These are phyloP conservation scores for Flexamia atlantica DNA, from an alignment of 2,888 invertebrate species.

Conservation along the genomic window DNA sequence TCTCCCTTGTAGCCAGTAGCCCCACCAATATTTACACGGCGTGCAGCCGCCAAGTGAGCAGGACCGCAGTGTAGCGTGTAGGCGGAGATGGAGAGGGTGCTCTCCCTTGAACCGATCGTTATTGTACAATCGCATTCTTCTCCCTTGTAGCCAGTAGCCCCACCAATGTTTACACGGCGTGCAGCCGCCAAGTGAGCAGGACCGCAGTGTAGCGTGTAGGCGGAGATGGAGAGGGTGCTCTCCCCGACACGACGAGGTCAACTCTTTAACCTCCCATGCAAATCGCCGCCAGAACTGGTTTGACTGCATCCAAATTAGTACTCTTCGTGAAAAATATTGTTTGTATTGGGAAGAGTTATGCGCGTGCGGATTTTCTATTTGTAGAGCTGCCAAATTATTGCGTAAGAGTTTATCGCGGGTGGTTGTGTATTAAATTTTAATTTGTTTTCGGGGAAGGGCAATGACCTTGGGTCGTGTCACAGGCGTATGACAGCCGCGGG, in stretches of 20 bases:
- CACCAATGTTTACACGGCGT: too few relatives aligned
- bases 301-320: constrained; percentile 59
- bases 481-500: constrained; percentile 31
- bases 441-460: constrained; percentile 32
- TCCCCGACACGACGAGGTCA: constrained; percentile 50
- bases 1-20: too few relatives aligned
- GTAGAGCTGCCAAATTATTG: constrained; percentile 54
- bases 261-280: constrained; percentile 57
- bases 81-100: constrained; percentile 7
- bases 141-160: too few relatives aligned
- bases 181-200: too few relatives aligned
- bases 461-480: constrained; percentile 37
- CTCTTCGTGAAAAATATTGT: constrained; percentile 56
- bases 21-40: too few relatives aligned
- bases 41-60: too few relatives aligned
- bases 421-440: constrained; percentile 49
- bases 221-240: constrained; percentile 37
- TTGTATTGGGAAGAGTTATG: constrained; percentile 57
- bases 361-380: constrained; percentile 51
- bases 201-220: background rate
- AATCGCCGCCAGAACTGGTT: constrained; percentile 51
- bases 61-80: background rate
- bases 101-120: background rate
- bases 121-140: too few relatives aligned
- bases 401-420: constrained; percentile 43